These are phyloP conservation scores for Apamea anceps DNA, from an alignment of 2,888 invertebrate genomes.

Conservation along the genomic window DNA sequence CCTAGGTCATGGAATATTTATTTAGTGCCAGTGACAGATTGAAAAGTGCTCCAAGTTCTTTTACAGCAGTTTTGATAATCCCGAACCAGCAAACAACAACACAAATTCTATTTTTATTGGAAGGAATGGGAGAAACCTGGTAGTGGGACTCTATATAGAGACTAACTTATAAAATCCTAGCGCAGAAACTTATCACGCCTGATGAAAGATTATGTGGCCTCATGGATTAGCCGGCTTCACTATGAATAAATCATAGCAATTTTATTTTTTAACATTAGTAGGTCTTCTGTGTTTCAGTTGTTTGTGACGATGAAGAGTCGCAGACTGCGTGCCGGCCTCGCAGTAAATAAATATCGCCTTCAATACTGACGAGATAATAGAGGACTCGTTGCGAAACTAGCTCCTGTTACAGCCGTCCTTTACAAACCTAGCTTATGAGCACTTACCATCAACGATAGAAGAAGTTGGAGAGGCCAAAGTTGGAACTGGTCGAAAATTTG, in stretches of 20 bases:
- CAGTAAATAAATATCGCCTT: constrained; percentile 54
- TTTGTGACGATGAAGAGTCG: constrained; percentile 35
- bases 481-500: background rate
- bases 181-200: background rate
- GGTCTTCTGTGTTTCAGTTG: constrained; percentile 36
- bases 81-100: background rate
- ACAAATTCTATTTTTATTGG: background rate
- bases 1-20: background rate
- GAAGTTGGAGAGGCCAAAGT: no score
- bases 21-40: background rate
- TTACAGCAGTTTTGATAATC: background rate
- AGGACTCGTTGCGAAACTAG: constrained; percentile 36
- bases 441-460: background rate
- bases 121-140: background rate
- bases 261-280: background rate
- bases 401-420: constrained; percentile 12
- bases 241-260: background rate
- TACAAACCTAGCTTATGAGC: background rate
- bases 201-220: background rate
- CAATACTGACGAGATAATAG: constrained; percentile 55
- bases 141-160: background rate
- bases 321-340: constrained; percentile 64
- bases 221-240: background rate
- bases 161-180: background rate
- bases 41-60: background rate